Conservation (phyloP, 2,797 vertebrate species). For the Trachops cirrhosus region DNA sequence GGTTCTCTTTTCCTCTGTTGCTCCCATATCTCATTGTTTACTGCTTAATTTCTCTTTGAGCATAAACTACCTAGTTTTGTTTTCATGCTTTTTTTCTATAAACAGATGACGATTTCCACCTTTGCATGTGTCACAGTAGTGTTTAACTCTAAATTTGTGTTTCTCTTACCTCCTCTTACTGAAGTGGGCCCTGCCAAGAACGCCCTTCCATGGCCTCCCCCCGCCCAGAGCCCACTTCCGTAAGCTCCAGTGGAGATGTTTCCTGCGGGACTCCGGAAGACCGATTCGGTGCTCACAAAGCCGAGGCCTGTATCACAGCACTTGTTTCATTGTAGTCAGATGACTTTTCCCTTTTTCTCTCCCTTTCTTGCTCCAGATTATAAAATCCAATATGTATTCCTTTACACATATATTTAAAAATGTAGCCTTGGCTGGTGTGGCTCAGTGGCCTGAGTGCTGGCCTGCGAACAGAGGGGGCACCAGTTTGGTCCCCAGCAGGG, state of each 20-base stretch:
- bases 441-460: too few relatives aligned
- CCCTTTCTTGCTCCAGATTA: background rate
- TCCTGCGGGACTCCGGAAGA: background rate
- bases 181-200: background rate
- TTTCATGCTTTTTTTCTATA: background rate
- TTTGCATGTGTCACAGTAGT: background rate
- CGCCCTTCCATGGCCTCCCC: background rate
- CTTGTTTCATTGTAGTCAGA: background rate
- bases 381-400: background rate
- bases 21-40: background rate
- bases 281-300: background rate
- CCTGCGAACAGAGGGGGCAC: too few relatives aligned
- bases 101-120: background rate
- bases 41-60: background rate
- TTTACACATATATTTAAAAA: background rate
- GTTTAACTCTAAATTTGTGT: background rate
- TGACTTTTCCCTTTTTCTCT: background rate
- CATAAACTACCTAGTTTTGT: background rate
- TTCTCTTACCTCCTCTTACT: background rate
- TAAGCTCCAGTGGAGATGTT: background rate
- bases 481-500: too few relatives aligned
- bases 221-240: background rate
- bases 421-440: background rate
- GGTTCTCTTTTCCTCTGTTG: background rate
- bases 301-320: background rate